Conservation (phyloP, 2,888 invertebrate genomes). For the Meteorus colon region DNA sequence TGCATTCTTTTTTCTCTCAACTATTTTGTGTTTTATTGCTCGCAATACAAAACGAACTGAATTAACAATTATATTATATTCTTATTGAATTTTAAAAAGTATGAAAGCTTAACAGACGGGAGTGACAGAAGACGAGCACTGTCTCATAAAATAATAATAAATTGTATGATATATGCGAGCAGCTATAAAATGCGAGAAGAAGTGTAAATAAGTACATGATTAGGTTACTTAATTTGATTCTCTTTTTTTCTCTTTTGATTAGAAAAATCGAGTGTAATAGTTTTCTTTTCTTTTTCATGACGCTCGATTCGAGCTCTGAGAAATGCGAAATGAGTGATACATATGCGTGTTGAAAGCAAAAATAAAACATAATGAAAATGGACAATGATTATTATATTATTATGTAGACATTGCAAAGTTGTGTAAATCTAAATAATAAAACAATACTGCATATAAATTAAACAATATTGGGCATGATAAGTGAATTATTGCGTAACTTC, state of each 20-base stretch:
- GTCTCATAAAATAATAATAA: neutral
- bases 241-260: neutral
- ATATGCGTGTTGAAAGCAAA: slow-evolving; percentile 27
- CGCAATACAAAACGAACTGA: neutral
- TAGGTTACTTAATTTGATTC: slow-evolving; percentile 29
- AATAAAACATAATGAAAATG: neutral
- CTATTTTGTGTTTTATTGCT: slow-evolving; percentile 14
- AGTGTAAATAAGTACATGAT: slow-evolving; percentile 41
- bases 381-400: slow-evolving; percentile 25
- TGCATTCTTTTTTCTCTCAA: slow-evolving; percentile 13
- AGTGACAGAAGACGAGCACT: neutral
- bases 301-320: slow-evolving; percentile 23
- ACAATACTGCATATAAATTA: slow-evolving; percentile 43
- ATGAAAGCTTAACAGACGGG: neutral
- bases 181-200: slow-evolving; percentile 23
- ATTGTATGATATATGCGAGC: slow-evolving; percentile 12
- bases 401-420: slow-evolving; percentile 41
- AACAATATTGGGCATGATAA: slow-evolving; percentile 15
- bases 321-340: slow-evolving; percentile 51
- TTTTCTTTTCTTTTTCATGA: neutral
- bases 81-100: neutral
- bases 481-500: slow-evolving; percentile 18
- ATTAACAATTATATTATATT: neutral
- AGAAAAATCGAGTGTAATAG: neutral
- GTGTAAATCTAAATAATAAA: slow-evolving; percentile 59